Percentiles rank a stretch among this genome's conserved stretches.
Evolutionary conservation across 2,797 vertebrate genomes (phyloP).

Genomic region (Carduelis carduelis): DNA sequence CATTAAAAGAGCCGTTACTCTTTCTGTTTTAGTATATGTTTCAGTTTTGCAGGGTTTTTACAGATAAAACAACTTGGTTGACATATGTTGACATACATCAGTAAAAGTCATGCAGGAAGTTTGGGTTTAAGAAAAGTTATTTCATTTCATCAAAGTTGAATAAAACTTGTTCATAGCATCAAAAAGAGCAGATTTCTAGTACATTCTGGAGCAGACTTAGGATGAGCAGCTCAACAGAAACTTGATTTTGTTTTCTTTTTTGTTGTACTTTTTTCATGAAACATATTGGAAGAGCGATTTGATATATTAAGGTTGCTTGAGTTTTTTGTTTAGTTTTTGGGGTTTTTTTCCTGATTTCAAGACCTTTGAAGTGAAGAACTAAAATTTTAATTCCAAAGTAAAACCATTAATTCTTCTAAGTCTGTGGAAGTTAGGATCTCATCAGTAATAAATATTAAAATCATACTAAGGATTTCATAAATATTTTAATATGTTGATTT

Average conservation of each 20-base stretch:
- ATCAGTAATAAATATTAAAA: neutral
- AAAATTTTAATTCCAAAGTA: neutral
- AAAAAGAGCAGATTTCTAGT: neutral
- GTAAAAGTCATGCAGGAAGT: neutral
- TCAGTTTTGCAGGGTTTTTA: neutral
- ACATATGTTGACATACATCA: neutral
- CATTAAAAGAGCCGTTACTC: neutral
- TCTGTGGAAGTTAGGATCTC: neutral
- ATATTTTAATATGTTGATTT: neutral
- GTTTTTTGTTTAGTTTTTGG: neutral
- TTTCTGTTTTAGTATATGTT: neutral
- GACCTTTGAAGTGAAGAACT: neutral
- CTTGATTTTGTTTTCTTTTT: neutral
- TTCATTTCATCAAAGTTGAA: neutral
- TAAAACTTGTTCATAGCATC: neutral
- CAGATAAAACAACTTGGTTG: neutral
- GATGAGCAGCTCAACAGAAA: neutral
- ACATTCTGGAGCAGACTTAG: neutral
- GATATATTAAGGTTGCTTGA: fast-evolving
- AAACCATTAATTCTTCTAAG: neutral
- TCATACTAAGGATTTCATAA: no score
- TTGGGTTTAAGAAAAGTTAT: neutral
- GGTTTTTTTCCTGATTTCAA: neutral
- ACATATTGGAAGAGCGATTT: neutral
- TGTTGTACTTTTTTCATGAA: neutral